These are phyloP conservation scores for Falco punctatus DNA, from an alignment of 2,113 vertebrate genomes.

Conservation along the genomic window DNA sequence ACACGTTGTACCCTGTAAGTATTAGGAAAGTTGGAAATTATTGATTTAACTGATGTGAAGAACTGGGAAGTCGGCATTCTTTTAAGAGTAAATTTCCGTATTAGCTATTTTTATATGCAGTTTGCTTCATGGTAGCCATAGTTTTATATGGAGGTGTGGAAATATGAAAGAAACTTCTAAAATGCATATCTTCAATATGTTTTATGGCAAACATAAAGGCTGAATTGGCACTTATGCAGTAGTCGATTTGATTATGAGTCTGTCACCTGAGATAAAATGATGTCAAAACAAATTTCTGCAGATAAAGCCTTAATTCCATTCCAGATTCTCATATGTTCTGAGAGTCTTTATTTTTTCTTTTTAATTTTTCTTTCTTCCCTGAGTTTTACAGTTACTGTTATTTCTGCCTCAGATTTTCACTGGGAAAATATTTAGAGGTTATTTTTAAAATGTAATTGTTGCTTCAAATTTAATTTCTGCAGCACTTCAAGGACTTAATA, in stretches of 20 bases:
- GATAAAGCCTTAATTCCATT: neutral
- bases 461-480: conserved; percentile 21
- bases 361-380: neutral
- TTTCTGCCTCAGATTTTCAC: neutral
- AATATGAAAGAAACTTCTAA: neutral
- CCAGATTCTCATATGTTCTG: neutral
- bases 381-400: neutral
- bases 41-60: neutral
- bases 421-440: neutral
- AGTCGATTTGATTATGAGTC: neutral
- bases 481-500: conserved; percentile 99
- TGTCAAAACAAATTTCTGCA: neutral
- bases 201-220: neutral
- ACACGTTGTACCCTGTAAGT: neutral
- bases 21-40: neutral
- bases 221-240: neutral
- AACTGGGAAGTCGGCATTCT: neutral
- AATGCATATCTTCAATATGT: neutral
- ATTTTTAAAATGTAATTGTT: neutral
- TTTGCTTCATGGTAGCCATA: neutral
- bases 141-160: neutral
- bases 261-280: neutral
- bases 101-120: neutral
- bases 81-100: neutral
- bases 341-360: neutral